Conservation (phyloP, 2,113 vertebrate species). For the Chloropsis cyanopogon region DNA sequence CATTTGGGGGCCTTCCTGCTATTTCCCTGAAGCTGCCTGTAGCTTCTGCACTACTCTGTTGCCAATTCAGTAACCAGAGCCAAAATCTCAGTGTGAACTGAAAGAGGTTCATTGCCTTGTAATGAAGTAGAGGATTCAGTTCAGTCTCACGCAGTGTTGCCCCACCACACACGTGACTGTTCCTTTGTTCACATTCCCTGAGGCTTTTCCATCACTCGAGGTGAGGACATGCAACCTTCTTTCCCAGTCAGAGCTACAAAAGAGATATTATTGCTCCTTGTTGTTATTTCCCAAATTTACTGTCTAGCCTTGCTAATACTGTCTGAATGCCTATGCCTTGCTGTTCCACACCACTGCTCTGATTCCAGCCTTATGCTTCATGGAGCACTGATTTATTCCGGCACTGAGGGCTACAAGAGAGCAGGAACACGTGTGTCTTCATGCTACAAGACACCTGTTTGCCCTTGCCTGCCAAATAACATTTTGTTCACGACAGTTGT, state of each 20-base stretch:
- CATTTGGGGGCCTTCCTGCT: conserved; percentile 9
- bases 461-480: conserved; percentile 16
- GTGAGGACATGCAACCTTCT: background rate
- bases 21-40: background rate
- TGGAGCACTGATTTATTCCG: background rate
- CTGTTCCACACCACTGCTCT: background rate
- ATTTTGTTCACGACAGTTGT: conserved; percentile 24
- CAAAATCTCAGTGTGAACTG: background rate
- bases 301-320: background rate
- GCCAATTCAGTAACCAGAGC: background rate
- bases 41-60: background rate
- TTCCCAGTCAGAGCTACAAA: background rate
- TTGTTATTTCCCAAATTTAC: background rate
- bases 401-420: background rate
- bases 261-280: background rate
- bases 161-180: background rate
- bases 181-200: background rate
- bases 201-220: background rate
- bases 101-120: background rate
- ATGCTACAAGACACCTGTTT: conserved; percentile 18
- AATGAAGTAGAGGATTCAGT: background rate
- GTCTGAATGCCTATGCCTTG: background rate
- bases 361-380: background rate
- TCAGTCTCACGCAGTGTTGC: background rate
- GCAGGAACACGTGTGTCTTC: background rate